Evolutionary conservation across 2,888 invertebrate species (phyloP).

Genomic region (Amorpha juglandis): DNA sequence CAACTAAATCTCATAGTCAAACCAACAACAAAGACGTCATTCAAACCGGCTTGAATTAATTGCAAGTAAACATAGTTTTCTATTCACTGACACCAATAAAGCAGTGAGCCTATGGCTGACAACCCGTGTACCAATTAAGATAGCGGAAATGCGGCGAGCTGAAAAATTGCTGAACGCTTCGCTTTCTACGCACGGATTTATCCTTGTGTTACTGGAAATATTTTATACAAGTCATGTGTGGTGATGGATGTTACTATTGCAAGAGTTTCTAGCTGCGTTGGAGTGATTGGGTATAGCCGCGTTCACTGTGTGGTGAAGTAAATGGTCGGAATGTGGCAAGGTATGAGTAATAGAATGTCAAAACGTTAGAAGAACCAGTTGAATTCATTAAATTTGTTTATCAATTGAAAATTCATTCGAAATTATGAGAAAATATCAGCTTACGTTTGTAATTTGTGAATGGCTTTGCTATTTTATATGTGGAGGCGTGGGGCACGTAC

Average conservation of each 20-base stretch:
- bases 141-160: conserved; percentile 29
- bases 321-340: no score
- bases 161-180: conserved; percentile 34
- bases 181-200: conserved; percentile 13
- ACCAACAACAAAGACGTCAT: background rate
- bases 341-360: no score
- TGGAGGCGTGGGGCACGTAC: no score
- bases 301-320: no score
- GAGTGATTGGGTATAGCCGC: no score
- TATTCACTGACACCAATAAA: background rate
- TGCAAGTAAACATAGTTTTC: background rate
- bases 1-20: no score
- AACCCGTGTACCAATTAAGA: conserved; percentile 24
- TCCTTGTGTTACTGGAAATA: background rate
- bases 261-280: background rate
- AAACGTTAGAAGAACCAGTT: no score
- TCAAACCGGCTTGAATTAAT: background rate
- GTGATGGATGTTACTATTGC: background rate
- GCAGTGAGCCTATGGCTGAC: conserved; percentile 12
- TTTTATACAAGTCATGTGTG: background rate
- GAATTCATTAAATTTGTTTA: no score
- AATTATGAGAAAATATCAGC: no score
- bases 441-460: no score
- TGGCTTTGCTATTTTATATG: no score
- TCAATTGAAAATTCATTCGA: no score